Evolutionary conservation across 2,113 vertebrate genomes (phyloP), one percentile per base, ranked within the genome.

Genomic region (Procavia capensis): DNA sequence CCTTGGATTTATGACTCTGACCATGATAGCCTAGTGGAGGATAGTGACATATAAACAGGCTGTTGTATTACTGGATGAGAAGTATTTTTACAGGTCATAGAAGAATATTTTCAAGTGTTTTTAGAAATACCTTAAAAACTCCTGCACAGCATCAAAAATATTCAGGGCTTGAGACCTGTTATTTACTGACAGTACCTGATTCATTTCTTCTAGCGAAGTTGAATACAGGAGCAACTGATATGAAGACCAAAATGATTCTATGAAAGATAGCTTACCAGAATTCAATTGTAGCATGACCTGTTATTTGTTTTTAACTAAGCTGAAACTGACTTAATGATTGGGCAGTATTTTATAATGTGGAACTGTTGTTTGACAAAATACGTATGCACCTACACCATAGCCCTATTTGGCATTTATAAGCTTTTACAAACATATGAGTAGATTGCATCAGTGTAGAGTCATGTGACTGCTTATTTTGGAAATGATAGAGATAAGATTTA

Each of bases 271-370:
- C 9, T 91, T 75, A 47, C 57, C 9, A 81, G 36, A 87, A 91
- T 82, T 87, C 34, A 95, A 36, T 88, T 78, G 41, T 70, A n/a
- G 10, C 88, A 6, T 59, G 47, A 47, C 41, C 79, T 47, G 24
- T 76, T 84, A 36, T 90, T 89, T 64, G 13, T 94, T 88, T 91
- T 84, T 94, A 85, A 80, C 84, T 66, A 95, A 87, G 86, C 68
- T 59, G 54, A 86, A 92, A 45, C 27, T 79, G 45, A 4, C 20
- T 72, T 45, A 91, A 27, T 43, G 8, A 87, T 41, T 85, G 20
- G n/a, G 24, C 82, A 64, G 2, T 90, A 59, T 61, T 86, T 94
- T 50, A 34, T 85, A 61, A 45, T 84, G 31, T 43, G 64, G 79
- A 72, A 63, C 6, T 64, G 8, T 36, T 79, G 4, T 83, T 90